Base-by-base conservation (phyloP, 1,140 invertebrate genomes). In the Vanessa tameamea region DNA sequence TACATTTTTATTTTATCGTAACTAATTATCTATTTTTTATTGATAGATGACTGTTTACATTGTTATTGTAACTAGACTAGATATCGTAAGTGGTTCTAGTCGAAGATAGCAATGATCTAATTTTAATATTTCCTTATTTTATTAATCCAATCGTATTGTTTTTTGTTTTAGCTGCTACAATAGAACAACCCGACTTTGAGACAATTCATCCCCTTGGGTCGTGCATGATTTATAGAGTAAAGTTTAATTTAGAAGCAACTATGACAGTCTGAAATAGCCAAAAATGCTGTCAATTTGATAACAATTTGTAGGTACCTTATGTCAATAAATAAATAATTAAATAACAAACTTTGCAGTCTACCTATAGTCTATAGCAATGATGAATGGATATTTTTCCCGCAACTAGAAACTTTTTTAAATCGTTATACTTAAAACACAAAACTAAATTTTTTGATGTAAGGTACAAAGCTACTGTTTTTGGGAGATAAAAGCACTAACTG, bases 141-240 rank as follows among this genome's bases (percentile, higher is more conserved):
- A 59, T 59, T 61, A 61, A 61, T 37, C 11, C 26, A 61, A 37
- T 78, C 20, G 53, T 57, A 23, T 57, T 57, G 20, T 77, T 84
- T 83, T 86, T 93, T 92, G 88, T 93, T 94, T 87, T 94, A 95
- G 95, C 94, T 95, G 95, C 93, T 95, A 95, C 94, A 95, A 95
- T 94, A 94, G 95, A 94, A 95, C 95, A 80, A 95, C 95, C 84
- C 94, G 95, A 83, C 94, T 95, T 86, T 95, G 93, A 94, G 81
- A 88, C 72, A 72, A 81, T 75, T 85, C 82, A 81, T 81, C 81
- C 79, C 57, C 79, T 82, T 79, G 78, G 82, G 80, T 87, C 87
- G 88, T 85, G 90, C 90, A 92, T 92, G 89, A 72, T 51, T 79
- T 72, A 73, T 79, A 78, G 75, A 75, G 64, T 75, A 80, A 79